Evolutionary conservation across 1,140 invertebrate genomes (phyloP), one percentile per base, ranked within the genome.

Genomic region (Helicoverpa zea): DNA sequence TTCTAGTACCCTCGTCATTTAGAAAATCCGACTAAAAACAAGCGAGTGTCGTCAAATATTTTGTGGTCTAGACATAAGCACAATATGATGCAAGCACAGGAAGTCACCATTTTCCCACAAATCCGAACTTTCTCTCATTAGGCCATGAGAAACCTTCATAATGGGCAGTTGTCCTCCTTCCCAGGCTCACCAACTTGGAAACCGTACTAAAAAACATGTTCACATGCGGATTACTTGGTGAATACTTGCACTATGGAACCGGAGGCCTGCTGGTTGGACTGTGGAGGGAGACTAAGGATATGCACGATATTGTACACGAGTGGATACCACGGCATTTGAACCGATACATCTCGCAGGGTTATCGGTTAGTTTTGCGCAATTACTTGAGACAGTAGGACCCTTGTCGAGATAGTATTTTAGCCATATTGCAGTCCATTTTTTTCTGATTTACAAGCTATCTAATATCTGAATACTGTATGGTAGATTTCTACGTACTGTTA

Each of bases 121-220:
- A 49, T 35, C 7, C 9, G n/a, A 29, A 58, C 30, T 59, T 64
- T 77, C 74, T 30, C 43, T 63, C 58, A 77, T 74, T 74, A 64
- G 47, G 43, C 47, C 18, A 49, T 70, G 47, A 29, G 47, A 68
- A 52, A 30, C 29, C 51, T 63, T 80, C 73, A 75, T 75, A 75
- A 75, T 16, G 35, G 43, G 47, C 30, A 18, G 23, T 61, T 77
- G 58, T 16, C 76, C 47, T 84, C 80, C 70, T 91, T 85, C 86
- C 76, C 89, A 94, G 92, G 87, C 76, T 92, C 73, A 81, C 51
- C 74, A 92, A 92, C 87, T 87, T 94, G 49, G 86, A 92, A 81
- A 80, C 83, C 2, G 82, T 88, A 35, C 23, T 94, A 74, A 80
- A 66, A 30, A 94, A 94, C 81, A 92, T 93, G 89, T 83, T 90